Evolutionary conservation across 2,797 vertebrate genomes (phyloP).

Genomic region (Pagetopsis macropterus): DNA sequence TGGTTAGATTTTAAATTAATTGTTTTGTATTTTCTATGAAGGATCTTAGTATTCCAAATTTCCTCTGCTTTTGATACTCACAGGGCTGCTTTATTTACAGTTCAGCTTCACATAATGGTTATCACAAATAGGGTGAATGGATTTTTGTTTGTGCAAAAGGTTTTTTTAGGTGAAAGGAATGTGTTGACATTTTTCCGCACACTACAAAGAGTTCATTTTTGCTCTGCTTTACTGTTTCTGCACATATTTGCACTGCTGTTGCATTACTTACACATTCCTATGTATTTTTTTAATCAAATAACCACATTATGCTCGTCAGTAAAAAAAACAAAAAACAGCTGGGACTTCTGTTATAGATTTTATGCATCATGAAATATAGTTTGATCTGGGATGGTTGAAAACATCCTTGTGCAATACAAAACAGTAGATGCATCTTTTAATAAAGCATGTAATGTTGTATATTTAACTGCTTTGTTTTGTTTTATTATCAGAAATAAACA

Average conservation of each 20-base stretch:
- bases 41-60: constrained; percentile 36
- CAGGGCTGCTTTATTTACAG: constrained; percentile 43
- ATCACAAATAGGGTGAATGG: constrained; percentile 47
- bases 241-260: constrained; percentile 70
- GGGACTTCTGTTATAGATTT: constrained; percentile 56
- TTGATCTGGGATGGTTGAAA: constrained; percentile 65
- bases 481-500: constrained; percentile 47
- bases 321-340: constrained; percentile 44
- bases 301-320: constrained; percentile 48
- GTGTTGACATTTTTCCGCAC: constrained; percentile 46
- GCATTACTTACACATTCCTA: constrained; percentile 72
- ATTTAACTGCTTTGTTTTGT: constrained; percentile 49
- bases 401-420: constrained; percentile 77
- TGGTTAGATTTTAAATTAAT: constrained; percentile 58
- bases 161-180: constrained; percentile 46
- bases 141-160: constrained; percentile 47
- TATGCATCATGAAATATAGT: constrained; percentile 56
- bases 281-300: constrained; percentile 41
- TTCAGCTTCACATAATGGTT: constrained; percentile 19
- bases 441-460: constrained; percentile 73
- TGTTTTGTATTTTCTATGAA: constrained; percentile 53
- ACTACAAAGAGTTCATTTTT: constrained; percentile 47
- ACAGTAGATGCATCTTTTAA: constrained; percentile 63
- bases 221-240: constrained; percentile 56
- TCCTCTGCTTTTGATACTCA: constrained; percentile 49